These are phyloP conservation scores for Cryptoleucopteryx plumbea DNA, from an alignment of 2,113 vertebrate species.

Conservation along the genomic window DNA sequence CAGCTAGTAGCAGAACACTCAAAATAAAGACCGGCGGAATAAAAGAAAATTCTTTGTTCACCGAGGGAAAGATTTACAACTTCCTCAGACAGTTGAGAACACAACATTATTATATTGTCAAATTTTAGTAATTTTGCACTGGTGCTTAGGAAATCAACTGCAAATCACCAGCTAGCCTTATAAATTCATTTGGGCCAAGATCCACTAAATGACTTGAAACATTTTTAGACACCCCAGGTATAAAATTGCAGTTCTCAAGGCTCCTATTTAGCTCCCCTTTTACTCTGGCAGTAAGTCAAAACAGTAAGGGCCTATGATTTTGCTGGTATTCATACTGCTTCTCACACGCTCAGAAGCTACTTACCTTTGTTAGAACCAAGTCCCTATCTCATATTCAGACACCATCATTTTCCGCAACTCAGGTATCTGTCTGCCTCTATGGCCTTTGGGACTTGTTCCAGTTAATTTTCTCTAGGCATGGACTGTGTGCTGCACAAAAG, in stretches of 20 bases:
- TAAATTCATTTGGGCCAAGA: not conserved
- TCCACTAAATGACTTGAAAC: not conserved
- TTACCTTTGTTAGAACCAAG: not conserved
- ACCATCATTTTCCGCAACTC: not conserved
- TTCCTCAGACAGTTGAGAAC: not conserved
- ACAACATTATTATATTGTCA: slow-evolving; percentile 1
- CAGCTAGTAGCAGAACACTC: not conserved
- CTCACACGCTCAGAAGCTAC: not conserved
- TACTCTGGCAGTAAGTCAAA: not conserved
- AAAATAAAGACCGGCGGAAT: not conserved
- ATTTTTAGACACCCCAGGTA: not conserved
- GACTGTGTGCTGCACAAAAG: not conserved
- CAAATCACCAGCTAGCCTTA: not conserved
- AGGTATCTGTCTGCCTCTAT: not conserved
- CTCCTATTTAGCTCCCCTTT: not conserved
- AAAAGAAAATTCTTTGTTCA: not conserved
- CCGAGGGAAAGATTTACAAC: not conserved
- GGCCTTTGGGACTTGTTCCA: not conserved
- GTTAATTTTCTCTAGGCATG: not conserved
- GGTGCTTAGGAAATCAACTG: not conserved
- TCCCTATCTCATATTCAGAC: not conserved
- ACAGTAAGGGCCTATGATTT: not conserved
- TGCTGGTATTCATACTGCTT: not conserved
- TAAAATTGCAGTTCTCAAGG: not conserved
- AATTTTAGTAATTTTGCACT: not conserved